Conservation (phyloP, 35 echinoderm and acorn worm genomes). For the Strongylocentrotus purpuratus region DNA sequence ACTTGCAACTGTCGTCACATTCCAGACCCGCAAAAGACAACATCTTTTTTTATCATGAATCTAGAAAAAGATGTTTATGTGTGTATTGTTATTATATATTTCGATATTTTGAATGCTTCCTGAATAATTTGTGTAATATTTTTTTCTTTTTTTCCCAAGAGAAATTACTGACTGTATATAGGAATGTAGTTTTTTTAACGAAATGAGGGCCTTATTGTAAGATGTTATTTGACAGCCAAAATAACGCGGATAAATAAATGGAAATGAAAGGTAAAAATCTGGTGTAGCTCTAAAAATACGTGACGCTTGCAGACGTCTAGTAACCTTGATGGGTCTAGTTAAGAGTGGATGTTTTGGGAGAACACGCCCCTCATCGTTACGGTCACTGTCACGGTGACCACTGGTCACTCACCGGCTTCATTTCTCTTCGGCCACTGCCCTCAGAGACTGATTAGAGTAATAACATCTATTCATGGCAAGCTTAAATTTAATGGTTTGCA, state of each 20-base stretch:
- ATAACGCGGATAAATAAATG: too few species aligned
- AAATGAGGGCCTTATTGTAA: too few species aligned
- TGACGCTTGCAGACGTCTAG: neutral
- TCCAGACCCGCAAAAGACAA: neutral
- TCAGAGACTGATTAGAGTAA: neutral
- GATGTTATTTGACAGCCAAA: too few species aligned
- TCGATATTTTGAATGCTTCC: too few species aligned
- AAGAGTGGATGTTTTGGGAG: neutral
- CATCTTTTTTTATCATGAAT: neutral
- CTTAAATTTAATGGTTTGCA: too few species aligned
- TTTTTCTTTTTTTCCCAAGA: too few species aligned
- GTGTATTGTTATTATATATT: neutral
- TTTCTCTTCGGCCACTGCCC: neutral
- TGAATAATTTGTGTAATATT: too few species aligned
- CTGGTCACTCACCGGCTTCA: neutral
- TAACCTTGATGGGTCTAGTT: neutral
- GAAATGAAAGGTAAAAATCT: too few species aligned
- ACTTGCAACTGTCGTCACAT: neutral
- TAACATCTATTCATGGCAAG: too few species aligned
- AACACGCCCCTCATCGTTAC: neutral
- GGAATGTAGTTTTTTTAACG: too few species aligned
- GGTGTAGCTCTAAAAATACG: neutral
- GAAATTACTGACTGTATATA: too few species aligned
- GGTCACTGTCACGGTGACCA: neutral
- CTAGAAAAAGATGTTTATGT: neutral